Percentiles rank a stretch among this genome's conserved stretches.
These are phyloP conservation scores for Cryptotermes secundus DNA, from an alignment of 1,140 invertebrate species.

Conservation along the genomic window DNA sequence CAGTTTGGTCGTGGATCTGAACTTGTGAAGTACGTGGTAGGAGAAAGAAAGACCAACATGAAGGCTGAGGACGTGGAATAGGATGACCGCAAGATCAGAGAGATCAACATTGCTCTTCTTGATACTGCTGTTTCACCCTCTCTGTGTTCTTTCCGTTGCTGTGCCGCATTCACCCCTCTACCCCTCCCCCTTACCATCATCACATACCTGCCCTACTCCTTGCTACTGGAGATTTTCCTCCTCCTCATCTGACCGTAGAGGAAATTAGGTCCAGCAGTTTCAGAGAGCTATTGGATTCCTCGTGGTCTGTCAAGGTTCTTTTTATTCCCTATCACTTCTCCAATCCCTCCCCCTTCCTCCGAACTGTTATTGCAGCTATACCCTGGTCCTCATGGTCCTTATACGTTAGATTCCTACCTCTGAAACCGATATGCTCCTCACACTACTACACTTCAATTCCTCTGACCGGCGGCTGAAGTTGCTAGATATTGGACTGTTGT, in stretches of 20 bases:
- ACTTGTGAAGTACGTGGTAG: background rate
- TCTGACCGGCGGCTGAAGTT: background rate
- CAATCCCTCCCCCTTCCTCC: too few relatives aligned
- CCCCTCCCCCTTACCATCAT: background rate
- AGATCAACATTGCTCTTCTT: background rate
- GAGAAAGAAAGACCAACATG: background rate
- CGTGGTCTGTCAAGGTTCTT: conserved; percentile 6
- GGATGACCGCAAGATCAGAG: background rate
- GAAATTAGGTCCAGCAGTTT: conserved; percentile 16
- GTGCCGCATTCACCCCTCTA: background rate
- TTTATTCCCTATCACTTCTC: background rate
- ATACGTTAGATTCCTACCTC: background rate
- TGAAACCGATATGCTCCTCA: background rate
- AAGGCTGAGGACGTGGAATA: background rate
- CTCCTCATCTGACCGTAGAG: conserved; percentile 13
- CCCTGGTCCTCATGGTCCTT: background rate
- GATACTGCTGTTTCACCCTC: background rate
- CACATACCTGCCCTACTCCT: conserved; percentile 1
- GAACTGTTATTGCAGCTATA: conserved; percentile 13
- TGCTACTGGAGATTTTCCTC: conserved; percentile 11
- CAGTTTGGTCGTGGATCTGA: background rate
- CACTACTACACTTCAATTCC: background rate
- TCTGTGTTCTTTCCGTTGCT: background rate
- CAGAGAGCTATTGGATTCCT: conserved; percentile 6
- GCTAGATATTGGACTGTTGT: conserved; percentile 8